A percentile compares a stretch with the other conserved stretches of the same genome.
phyloP scores from a whole-genome alignment of 2,113 vertebrate species.

The Pluvialis apricaria region DNA sequence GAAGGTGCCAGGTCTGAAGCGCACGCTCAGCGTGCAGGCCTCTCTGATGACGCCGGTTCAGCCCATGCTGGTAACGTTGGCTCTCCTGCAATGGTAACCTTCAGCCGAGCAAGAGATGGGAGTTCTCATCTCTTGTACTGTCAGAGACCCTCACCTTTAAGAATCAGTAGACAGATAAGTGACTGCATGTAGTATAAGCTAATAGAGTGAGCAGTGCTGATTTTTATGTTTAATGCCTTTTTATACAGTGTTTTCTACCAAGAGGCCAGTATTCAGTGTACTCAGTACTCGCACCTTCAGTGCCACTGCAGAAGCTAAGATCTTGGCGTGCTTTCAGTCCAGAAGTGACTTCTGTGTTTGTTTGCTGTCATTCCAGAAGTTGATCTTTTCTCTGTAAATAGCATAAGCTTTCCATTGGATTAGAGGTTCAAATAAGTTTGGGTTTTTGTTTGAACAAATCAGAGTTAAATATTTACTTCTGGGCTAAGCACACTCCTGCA shows the following conservation, averaged over 20 bases:
- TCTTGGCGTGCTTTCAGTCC: background rate
- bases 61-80: constrained; percentile 89
- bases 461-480: background rate
- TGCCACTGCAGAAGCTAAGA: background rate
- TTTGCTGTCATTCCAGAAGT: background rate
- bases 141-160: background rate
- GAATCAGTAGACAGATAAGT: background rate
- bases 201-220: background rate
- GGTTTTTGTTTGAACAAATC: background rate
- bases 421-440: background rate
- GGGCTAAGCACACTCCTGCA: background rate
- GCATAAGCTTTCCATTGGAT: background rate
- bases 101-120: background rate
- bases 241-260: background rate
- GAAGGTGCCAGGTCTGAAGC: constrained; percentile 79
- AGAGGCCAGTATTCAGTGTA: accelerated
- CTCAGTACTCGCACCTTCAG: background rate
- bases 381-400: background rate
- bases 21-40: constrained; percentile 86
- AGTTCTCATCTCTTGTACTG: background rate
- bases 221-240: background rate
- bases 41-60: constrained; percentile 95
- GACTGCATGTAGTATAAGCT: background rate
- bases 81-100: background rate
- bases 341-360: background rate